Evolutionary conservation across 2,113 vertebrate species (phyloP).

Genomic region (Microcebus griseorufus): DNA sequence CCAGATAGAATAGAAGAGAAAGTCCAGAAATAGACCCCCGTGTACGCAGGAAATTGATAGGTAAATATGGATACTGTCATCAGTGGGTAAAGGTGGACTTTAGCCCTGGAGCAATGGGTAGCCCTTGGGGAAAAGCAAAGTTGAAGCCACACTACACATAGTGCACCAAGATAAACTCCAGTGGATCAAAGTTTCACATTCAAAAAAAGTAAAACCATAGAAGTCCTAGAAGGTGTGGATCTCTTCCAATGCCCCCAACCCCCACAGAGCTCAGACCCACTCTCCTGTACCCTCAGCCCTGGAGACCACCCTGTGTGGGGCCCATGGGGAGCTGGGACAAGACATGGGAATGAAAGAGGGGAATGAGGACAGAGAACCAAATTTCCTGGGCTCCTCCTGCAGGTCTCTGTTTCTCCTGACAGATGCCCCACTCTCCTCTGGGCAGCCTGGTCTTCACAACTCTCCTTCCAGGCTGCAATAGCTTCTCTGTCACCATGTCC

Average conservation of each 20-base stretch:
- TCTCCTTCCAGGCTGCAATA: neutral
- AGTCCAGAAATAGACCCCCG: neutral
- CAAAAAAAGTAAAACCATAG: neutral
- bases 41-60: neutral
- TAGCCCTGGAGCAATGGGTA: neutral
- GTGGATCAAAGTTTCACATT: neutral
- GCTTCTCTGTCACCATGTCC: no score
- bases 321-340: fast-evolving
- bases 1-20: neutral
- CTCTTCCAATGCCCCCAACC: no score
- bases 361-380: no score
- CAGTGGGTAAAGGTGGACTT: neutral
- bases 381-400: neutral
- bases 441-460: neutral
- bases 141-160: neutral
- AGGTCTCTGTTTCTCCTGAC: fast-evolving
- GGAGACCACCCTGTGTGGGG: neutral
- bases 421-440: fast-evolving
- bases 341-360: fast-evolving
- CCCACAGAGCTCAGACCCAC: neutral
- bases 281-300: neutral
- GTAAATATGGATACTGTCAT: neutral
- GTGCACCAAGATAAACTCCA: neutral
- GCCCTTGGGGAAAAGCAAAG: neutral
- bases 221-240: neutral